Evolutionary conservation across 2,888 invertebrate species (phyloP).

Genomic region (Bugulina stolonifera): DNA sequence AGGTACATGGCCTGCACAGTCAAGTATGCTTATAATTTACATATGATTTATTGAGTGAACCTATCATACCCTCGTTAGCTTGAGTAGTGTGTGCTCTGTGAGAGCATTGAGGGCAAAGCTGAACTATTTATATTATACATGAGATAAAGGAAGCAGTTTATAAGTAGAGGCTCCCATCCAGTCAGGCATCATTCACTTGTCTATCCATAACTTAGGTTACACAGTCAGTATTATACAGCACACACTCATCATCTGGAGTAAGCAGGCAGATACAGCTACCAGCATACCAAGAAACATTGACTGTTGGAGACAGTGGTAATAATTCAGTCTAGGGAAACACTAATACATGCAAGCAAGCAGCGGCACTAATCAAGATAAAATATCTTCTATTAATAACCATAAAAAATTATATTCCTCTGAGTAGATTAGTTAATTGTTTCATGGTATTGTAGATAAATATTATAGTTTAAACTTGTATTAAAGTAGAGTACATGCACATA

Average conservation of each 20-base stretch:
- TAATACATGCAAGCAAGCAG: too few species aligned
- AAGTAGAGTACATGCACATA: too few species aligned
- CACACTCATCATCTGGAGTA: neutral
- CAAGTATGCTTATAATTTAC: too few species aligned
- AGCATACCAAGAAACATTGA: neutral
- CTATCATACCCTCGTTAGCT: too few species aligned
- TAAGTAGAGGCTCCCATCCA: neutral
- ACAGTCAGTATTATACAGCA: neutral
- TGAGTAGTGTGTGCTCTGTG: too few species aligned
- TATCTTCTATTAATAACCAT: slow-evolving; percentile 24
- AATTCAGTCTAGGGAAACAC: neutral
- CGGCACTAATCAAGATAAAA: too few species aligned
- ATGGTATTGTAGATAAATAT: neutral
- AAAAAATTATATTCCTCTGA: neutral
- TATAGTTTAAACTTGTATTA: too few species aligned
- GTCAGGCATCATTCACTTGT: slow-evolving; percentile 26
- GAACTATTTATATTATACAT: slow-evolving; percentile 20
- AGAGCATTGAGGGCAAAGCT: too few species aligned
- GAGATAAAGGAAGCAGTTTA: slow-evolving; percentile 19
- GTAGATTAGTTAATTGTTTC: slow-evolving; percentile 19
- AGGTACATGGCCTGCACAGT: too few species aligned
- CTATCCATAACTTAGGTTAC: slow-evolving; percentile 9
- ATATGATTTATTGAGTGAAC: too few species aligned
- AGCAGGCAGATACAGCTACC: neutral
- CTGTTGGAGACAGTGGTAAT: neutral